Conservation (phyloP, 2,888 invertebrate species). For the Nebria salina region DNA sequence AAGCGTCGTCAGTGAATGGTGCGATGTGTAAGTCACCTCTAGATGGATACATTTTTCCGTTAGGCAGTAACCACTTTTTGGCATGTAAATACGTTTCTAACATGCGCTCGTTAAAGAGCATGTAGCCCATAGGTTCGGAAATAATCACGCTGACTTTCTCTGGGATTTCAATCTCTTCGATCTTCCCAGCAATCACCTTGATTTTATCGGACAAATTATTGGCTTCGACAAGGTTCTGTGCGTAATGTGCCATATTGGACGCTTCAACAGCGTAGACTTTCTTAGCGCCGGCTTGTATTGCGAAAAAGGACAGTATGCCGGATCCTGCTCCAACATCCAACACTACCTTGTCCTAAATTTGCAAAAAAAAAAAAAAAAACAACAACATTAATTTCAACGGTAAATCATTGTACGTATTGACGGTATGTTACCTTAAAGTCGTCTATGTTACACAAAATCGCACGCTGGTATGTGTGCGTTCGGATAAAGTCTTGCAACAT, state of each 20-base stretch:
- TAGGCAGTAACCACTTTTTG: constrained; percentile 94
- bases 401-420: no score
- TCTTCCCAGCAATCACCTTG: constrained; percentile 94
- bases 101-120: constrained; percentile 99
- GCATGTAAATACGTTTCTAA: constrained; percentile 98
- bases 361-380: neutral
- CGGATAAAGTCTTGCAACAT: constrained; percentile 99
- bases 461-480: constrained; percentile 97
- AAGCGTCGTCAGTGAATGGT: constrained; percentile 96
- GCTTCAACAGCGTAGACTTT: constrained; percentile 99
- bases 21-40: constrained; percentile 97
- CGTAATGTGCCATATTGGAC: constrained; percentile 97
- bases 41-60: constrained; percentile 97
- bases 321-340: constrained; percentile 99
- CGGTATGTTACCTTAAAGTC: constrained; percentile 75
- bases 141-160: constrained; percentile 97
- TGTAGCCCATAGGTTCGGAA: constrained; percentile 99
- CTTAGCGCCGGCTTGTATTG: constrained; percentile 95
- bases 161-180: constrained; percentile 96
- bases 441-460: constrained; percentile 90
- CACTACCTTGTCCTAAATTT: constrained; percentile 80
- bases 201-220: constrained; percentile 91
- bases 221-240: constrained; percentile 87
- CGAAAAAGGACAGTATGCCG: constrained; percentile 98
- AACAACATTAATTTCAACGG: neutral